These are phyloP conservation scores for Heliconius aoede DNA, from an alignment of 2,888 invertebrate genomes.

Conservation along the genomic window DNA sequence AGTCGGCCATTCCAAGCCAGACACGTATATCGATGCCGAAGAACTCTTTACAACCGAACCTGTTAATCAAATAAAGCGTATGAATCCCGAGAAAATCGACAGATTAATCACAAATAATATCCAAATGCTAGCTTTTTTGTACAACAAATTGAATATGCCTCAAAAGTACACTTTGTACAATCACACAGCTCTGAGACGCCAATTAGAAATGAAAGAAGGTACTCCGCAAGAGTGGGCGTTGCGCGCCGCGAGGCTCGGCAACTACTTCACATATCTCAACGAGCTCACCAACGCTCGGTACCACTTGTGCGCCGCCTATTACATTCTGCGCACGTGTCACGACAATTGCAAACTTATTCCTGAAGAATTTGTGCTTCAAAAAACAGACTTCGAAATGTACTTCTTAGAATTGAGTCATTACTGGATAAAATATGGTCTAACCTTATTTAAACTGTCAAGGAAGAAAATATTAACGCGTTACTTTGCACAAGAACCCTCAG, in stretches of 20 bases:
- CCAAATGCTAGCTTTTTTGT: slow-evolving; percentile 85
- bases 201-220: slow-evolving; percentile 82
- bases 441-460: slow-evolving; percentile 83
- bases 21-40: slow-evolving; percentile 78
- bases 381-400: slow-evolving; percentile 73
- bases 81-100: slow-evolving; percentile 80
- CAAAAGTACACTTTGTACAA: slow-evolving; percentile 81
- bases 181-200: slow-evolving; percentile 82
- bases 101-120: slow-evolving; percentile 85
- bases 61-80: slow-evolving; percentile 62
- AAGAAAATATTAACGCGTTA: slow-evolving; percentile 72
- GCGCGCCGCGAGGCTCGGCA: slow-evolving; percentile 80
- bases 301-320: slow-evolving; percentile 86
- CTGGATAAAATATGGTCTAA: slow-evolving; percentile 85
- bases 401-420: slow-evolving; percentile 82
- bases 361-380: slow-evolving; percentile 71
- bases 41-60: slow-evolving; percentile 78
- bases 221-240: slow-evolving; percentile 84
- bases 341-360: slow-evolving; percentile 77
- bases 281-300: slow-evolving; percentile 82
- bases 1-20: slow-evolving; percentile 61
- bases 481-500: slow-evolving; percentile 66
- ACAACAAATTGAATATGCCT: slow-evolving; percentile 81
- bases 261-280: slow-evolving; percentile 77
- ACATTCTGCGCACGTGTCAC: slow-evolving; percentile 82